Conservation (phyloP, 1,140 invertebrate genomes). For the Steinernema feltiae region DNA sequence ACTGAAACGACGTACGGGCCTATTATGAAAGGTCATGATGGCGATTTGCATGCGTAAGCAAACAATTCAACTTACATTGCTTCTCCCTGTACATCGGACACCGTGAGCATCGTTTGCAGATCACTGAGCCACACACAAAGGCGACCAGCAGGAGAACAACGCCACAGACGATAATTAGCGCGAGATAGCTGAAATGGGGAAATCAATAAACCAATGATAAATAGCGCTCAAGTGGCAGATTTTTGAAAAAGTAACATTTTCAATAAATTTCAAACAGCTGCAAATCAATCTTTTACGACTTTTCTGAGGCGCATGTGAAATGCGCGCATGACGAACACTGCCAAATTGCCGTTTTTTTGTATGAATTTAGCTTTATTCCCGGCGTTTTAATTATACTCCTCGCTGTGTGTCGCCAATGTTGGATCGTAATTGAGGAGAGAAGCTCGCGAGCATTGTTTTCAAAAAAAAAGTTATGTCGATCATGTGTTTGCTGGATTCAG, state of each 20-base stretch:
- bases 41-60: neutral
- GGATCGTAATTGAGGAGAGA: conserved; percentile 7
- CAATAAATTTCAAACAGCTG: neutral
- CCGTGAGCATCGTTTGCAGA: neutral
- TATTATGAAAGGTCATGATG: neutral
- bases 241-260: conserved; percentile 7
- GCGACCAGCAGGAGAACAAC: neutral
- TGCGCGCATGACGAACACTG: neutral
- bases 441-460: neutral
- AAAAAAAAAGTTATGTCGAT: conserved; percentile 15
- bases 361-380: neutral
- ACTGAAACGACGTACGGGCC: conserved; percentile 10
- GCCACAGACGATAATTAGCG: neutral
- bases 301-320: neutral
- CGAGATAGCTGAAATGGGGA: neutral
- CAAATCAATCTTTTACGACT: conserved; percentile 4
- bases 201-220: neutral
- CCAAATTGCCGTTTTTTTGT: neutral
- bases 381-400: neutral
- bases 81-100: conserved; percentile 8
- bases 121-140: neutral
- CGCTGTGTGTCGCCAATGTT: neutral
- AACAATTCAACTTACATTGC: neutral
- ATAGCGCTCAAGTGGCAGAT: neutral
- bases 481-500: neutral